Evolutionary conservation across 2,888 invertebrate genomes (phyloP).

Genomic region (Xanthorhoe spadicearia): DNA sequence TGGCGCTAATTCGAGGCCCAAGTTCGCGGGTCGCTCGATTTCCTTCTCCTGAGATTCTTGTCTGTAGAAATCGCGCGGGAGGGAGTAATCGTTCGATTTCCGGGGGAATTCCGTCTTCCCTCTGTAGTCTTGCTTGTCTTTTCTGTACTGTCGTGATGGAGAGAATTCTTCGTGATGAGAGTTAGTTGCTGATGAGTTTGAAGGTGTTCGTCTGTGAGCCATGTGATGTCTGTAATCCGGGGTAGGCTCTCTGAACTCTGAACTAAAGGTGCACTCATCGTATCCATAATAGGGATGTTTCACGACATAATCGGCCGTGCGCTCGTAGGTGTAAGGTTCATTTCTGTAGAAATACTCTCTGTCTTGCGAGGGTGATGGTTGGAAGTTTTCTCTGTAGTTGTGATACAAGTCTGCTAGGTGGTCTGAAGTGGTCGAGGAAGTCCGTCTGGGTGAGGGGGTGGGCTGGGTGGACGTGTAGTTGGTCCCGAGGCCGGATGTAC

Average conservation of each 20-base stretch:
- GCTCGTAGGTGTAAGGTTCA: constrained; percentile 70
- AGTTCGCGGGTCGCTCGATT: constrained; percentile 74
- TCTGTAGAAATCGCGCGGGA: constrained; percentile 72
- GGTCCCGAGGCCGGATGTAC: constrained; percentile 81
- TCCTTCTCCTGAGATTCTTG: constrained; percentile 71
- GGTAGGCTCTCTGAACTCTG: constrained; percentile 62
- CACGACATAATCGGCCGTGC: constrained; percentile 77
- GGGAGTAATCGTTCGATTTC: constrained; percentile 68
- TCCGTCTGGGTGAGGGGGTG: constrained; percentile 89
- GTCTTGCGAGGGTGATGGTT: constrained; percentile 67
- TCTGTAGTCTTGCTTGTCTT: constrained; percentile 65
- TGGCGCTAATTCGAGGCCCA: constrained; percentile 87
- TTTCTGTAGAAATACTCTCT: constrained; percentile 68
- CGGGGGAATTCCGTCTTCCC: constrained; percentile 72
- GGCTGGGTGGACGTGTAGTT: constrained; percentile 82
- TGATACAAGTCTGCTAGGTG: constrained; percentile 88
- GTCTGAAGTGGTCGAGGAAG: constrained; percentile 84
- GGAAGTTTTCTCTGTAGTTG: constrained; percentile 80
- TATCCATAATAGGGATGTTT: constrained; percentile 75
- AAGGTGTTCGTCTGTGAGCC: constrained; percentile 90
- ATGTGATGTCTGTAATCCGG: constrained; percentile 74
- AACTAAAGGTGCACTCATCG: constrained; percentile 67
- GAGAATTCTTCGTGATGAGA: constrained; percentile 82
- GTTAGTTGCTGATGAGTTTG: constrained; percentile 87
- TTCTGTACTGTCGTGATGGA: constrained; percentile 67